Conservation (phyloP, 2,797 vertebrate genomes). For the Discoglossus pictus region DNA sequence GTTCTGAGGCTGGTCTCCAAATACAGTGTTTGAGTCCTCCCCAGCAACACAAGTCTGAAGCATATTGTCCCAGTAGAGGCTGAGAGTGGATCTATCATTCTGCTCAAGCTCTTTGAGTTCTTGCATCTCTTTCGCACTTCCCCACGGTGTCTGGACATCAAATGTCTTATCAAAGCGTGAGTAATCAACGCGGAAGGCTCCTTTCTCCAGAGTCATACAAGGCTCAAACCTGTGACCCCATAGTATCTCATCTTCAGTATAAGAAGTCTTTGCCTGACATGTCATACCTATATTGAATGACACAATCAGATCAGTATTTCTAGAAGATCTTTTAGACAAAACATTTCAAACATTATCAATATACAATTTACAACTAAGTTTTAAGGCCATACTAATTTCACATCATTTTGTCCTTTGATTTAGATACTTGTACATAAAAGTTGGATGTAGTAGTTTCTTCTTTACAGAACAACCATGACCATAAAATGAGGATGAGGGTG, state of each 20-base stretch:
- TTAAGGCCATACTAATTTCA: too few relatives aligned
- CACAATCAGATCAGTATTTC: fast-evolving
- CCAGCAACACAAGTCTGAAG: conserved; percentile 49
- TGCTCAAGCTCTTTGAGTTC: conserved; percentile 58
- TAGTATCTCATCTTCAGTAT: conserved; percentile 77
- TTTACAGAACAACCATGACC: too few relatives aligned
- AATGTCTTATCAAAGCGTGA: conserved; percentile 79
- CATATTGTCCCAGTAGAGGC: conserved; percentile 59
- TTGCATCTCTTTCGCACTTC: conserved; percentile 69
- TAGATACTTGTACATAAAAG: too few relatives aligned
- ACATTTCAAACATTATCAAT: too few relatives aligned
- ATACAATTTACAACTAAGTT: too few relatives aligned
- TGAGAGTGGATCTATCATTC: conserved; percentile 54
- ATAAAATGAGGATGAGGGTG: too few relatives aligned
- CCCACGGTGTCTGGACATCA: conserved; percentile 71
- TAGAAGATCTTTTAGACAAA: too few relatives aligned
- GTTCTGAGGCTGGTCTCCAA: conserved; percentile 7
- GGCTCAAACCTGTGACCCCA: conserved; percentile 83
- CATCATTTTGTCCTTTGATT: too few relatives aligned
- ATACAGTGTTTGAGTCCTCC: conserved; percentile 19
- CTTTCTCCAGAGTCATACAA: conserved; percentile 81
- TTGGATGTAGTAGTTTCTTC: too few relatives aligned
- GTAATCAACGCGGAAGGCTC: conserved; percentile 78
- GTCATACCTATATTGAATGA: conserved; percentile 74
- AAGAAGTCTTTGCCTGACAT: conserved; percentile 82